These are phyloP conservation scores for Trematomus bernacchii DNA, from an alignment of 2,797 vertebrate genomes.

Conservation along the genomic window DNA sequence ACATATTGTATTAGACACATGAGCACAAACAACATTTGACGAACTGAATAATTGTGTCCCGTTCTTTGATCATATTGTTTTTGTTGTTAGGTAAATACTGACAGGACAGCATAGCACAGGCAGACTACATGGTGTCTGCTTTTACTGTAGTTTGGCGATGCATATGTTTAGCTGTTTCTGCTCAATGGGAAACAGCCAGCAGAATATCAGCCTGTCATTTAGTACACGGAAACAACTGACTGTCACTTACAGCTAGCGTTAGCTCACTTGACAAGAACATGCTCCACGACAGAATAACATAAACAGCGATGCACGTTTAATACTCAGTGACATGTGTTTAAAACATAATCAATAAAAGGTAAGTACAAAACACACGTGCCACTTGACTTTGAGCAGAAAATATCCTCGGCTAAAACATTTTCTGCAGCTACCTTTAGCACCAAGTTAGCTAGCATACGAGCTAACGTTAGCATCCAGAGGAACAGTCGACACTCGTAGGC, in stretches of 20 bases:
- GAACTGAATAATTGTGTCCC: no score
- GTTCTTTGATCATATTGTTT: background rate
- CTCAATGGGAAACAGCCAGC: background rate
- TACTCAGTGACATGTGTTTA: background rate
- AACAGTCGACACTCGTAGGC: constrained; percentile 13
- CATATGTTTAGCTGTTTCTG: background rate
- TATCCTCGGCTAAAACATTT: constrained; percentile 17
- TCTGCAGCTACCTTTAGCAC: constrained; percentile 17
- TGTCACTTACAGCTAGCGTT: constrained; percentile 31
- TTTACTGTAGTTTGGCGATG: background rate
- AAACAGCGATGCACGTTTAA: background rate
- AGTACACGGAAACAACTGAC: constrained; percentile 23
- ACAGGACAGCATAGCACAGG: background rate
- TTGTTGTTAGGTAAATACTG: no score
- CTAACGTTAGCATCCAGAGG: constrained; percentile 55
- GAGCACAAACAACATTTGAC: background rate
- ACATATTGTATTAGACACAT: background rate
- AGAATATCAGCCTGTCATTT: background rate
- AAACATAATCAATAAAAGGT: background rate
- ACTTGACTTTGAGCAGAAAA: background rate
- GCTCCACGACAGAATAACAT: constrained; percentile 12
- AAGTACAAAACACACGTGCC: background rate
- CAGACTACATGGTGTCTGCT: background rate
- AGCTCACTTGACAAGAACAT: constrained; percentile 7
- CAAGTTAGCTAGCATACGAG: constrained; percentile 45